phyloP scores from a whole-genome alignment of 2,113 vertebrate species.

The Oreochromis tanganicae region DNA sequence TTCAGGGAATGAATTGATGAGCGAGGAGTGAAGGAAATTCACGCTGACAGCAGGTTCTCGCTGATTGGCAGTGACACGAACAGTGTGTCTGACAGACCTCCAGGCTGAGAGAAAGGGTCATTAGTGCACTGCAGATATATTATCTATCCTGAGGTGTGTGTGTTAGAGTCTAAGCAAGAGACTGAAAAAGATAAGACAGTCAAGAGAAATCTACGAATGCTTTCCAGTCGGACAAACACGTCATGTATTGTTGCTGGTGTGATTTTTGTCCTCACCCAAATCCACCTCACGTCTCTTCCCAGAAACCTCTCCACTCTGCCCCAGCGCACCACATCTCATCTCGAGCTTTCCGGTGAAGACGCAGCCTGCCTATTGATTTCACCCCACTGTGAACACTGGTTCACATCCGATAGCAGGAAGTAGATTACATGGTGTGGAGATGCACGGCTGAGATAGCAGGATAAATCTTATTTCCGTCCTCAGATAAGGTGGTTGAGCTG shows the following conservation, averaged over 20 bases:
- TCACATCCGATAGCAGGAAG: slow-evolving; percentile 47
- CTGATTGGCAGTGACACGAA: slow-evolving; percentile 41
- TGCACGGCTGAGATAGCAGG: slow-evolving; percentile 1
- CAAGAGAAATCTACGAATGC: background rate
- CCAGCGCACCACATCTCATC: slow-evolving; percentile 1
- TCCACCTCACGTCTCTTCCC: background rate
- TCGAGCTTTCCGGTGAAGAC: background rate
- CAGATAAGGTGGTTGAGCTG: slow-evolving; percentile 5
- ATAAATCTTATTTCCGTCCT: slow-evolving; percentile 29
- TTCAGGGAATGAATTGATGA: background rate
- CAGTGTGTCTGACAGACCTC: slow-evolving; percentile 17
- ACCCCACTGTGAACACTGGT: slow-evolving; percentile 22
- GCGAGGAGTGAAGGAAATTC: background rate
- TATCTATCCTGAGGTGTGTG: slow-evolving; percentile 9
- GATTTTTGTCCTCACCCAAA: background rate
- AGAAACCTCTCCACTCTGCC: background rate
- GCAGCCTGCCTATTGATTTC: slow-evolving; percentile 38
- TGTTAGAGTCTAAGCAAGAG: background rate
- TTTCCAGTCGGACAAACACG: slow-evolving; percentile 15
- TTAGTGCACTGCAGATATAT: slow-evolving; percentile 32
- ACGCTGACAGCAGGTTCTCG: background rate
- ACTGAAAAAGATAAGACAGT: background rate
- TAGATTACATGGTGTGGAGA: slow-evolving; percentile 25
- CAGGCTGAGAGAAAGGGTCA: slow-evolving; percentile 7
- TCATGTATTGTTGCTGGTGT: background rate